Evolutionary conservation across 37 sponge, comb jelly and placozoan species (phyloP).

Genomic region (Tethya wilhelma): DNA sequence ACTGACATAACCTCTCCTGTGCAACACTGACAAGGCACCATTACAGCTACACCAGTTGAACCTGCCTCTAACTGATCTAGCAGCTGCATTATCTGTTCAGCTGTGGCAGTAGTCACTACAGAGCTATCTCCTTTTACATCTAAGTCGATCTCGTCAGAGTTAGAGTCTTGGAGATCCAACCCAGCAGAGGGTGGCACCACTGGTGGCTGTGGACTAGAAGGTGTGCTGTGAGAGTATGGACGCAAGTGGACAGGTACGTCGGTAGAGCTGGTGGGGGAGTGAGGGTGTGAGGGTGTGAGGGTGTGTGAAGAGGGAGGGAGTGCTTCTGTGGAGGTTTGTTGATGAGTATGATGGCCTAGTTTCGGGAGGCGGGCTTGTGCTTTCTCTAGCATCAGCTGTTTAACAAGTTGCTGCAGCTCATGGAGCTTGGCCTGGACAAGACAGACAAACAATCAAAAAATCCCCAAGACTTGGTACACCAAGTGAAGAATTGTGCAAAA

Average conservation of each 20-base stretch:
- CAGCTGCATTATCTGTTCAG: constrained; percentile 47
- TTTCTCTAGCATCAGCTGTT: constrained; percentile 34
- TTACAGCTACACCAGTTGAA: background rate
- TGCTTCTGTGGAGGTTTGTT: background rate
- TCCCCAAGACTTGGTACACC: too few relatives aligned
- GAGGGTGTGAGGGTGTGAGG: background rate
- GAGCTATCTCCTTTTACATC: background rate
- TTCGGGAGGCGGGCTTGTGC: background rate
- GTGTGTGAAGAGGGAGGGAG: background rate
- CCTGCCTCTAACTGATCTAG: constrained; percentile 32
- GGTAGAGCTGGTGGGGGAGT: background rate
- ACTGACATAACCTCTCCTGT: constrained; percentile 25
- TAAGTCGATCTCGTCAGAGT: background rate
- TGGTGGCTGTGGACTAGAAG: background rate
- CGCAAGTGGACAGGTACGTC: constrained; percentile 12
- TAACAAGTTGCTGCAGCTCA: constrained; percentile 31
- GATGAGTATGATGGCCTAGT: background rate
- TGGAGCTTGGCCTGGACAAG: constrained; percentile 25
- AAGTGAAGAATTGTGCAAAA: too few relatives aligned
- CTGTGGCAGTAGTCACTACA: constrained; percentile 25
- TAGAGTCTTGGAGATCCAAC: background rate
- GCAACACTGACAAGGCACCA: constrained; percentile 54
- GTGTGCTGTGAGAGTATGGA: background rate
- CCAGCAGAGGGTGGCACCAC: background rate
- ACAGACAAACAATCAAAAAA: too few relatives aligned